Base-by-base conservation (phyloP, 1,140 invertebrate genomes). In the Trichogramma pretiosum region DNA sequence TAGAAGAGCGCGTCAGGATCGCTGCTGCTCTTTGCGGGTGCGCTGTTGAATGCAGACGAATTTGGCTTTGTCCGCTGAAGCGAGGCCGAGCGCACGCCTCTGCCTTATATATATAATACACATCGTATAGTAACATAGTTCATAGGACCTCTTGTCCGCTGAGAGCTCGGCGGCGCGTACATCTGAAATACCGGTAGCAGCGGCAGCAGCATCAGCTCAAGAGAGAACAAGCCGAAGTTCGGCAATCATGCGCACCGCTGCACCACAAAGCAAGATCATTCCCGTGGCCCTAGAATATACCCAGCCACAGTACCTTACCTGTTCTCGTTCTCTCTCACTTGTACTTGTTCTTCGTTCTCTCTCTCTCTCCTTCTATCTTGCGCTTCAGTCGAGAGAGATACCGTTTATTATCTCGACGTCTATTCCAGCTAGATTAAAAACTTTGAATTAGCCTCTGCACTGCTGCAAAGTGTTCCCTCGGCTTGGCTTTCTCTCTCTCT, bases 241-340 rank as follows among this genome's bases (percentile, higher is more conserved):
- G 59, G 56, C 61, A 70, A 71, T 71, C 65, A 71, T 64, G 65
- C 62, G 61, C 64, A 56, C 58, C 62, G 61, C 44, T 68, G 67
- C 65, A 57, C 59, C 59, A 60, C 64, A 71, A 71, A 71, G 67
- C 58, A 54, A 46, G 23, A 37, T 38, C 21, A 5, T n/a, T n/a
- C n/a, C n/a, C n/a, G n/a, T n/a, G n/a, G n/a, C n/a, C n/a, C n/a
- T n/a, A n/a, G n/a, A n/a, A n/a, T n/a, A n/a, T n/a, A n/a, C n/a
- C n/a, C n/a, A n/a, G n/a, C n/a, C n/a, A n/a, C n/a, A n/a, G n/a
- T n/a, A n/a, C n/a, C n/a, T n/a, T n/a, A n/a, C n/a, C n/a, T n/a
- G n/a, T n/a, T n/a, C n/a, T n/a, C n/a, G n/a, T n/a, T n/a, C n/a
- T n/a, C n/a, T n/a, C n/a, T n/a, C n/a, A n/a, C n/a, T n/a, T n/a